Conservation (phyloP, 2,797 vertebrate genomes). For the Pantherophis vulpinus region DNA sequence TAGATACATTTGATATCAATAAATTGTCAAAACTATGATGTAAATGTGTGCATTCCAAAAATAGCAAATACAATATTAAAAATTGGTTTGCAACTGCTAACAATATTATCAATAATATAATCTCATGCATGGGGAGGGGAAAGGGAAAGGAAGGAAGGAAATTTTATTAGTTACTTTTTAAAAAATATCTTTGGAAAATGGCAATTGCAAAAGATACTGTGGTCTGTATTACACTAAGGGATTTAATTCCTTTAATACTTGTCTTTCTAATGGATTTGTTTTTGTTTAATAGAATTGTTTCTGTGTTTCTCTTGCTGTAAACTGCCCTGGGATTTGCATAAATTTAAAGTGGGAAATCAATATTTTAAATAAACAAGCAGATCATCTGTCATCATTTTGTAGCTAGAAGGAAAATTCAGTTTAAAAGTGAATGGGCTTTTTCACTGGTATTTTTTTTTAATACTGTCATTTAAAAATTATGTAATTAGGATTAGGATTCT, state of each 20-base stretch:
- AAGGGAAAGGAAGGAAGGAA: neutral
- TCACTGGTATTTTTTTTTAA: neutral
- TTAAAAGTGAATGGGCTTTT: neutral
- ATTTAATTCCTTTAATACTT: neutral
- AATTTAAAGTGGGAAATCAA: neutral
- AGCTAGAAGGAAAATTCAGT: neutral
- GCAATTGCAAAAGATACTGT: neutral
- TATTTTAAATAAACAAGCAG: neutral
- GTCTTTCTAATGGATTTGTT: neutral
- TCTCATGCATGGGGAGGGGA: neutral
- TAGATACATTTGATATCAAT: neutral
- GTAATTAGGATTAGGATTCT: neutral
- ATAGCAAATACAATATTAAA: neutral
- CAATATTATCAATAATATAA: neutral
- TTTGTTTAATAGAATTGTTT: neutral
- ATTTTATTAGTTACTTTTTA: neutral
- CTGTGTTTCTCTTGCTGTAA: neutral
- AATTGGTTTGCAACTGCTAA: neutral
- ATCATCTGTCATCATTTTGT: neutral
- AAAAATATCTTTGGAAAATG: neutral
- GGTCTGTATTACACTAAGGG: neutral
- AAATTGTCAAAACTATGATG: neutral
- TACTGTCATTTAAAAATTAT: neutral
- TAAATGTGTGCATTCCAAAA: neutral
- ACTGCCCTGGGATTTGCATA: neutral